phyloP scores from a whole-genome alignment of 2,797 vertebrate genomes.

The Neosilurus mollespiculum region DNA sequence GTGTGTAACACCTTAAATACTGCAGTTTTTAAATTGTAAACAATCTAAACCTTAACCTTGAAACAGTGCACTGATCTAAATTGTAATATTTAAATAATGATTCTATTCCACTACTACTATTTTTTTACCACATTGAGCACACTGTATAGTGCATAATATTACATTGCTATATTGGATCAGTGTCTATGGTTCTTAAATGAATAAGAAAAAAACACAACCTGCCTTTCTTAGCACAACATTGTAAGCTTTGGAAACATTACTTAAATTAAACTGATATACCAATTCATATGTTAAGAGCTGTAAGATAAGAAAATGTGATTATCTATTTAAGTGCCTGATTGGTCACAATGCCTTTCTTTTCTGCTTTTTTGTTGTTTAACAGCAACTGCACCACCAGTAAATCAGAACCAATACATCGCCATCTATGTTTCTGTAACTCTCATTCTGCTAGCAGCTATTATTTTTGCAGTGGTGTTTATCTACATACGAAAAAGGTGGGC shows the following conservation, averaged over 20 bases:
- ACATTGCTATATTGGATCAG: background rate
- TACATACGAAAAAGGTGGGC: slow-evolving; percentile 27
- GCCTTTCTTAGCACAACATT: background rate
- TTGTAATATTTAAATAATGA: background rate
- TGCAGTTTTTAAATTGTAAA: background rate
- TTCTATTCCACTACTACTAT: background rate
- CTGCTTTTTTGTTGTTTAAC: background rate
- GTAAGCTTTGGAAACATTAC: background rate
- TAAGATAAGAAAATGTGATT: background rate
- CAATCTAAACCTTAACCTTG: background rate
- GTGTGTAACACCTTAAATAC: background rate
- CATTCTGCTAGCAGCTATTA: background rate
- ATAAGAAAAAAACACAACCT: background rate
- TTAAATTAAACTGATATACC: background rate
- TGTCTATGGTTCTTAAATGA: background rate
- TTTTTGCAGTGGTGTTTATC: background rate
- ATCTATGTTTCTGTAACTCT: slow-evolving; percentile 7
- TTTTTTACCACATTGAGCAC: background rate
- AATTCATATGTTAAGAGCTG: background rate
- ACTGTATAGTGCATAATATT: background rate
- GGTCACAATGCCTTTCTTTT: background rate
- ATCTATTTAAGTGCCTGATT: background rate
- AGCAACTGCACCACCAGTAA: accelerated
- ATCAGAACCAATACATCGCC: background rate
- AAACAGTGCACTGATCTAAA: background rate